Percentiles rank a stretch among this genome's conserved stretches.
Evolutionary conservation across 1,140 invertebrate genomes (phyloP).

Genomic region (Cepaea nemoralis): DNA sequence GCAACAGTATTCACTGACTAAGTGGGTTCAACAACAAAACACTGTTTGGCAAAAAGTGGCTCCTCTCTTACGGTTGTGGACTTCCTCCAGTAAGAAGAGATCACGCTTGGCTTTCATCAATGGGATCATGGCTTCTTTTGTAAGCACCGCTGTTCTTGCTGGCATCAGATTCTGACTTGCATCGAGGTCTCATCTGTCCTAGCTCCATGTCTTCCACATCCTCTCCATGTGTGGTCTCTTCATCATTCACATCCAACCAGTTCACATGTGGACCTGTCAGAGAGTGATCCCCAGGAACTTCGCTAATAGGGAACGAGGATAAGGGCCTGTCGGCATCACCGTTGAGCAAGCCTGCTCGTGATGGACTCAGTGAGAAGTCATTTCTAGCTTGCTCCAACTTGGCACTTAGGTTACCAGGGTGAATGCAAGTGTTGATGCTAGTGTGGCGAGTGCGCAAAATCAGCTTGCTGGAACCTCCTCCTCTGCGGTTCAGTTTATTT

Average conservation of each 20-base stretch:
- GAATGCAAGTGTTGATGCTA: constrained; percentile 3
- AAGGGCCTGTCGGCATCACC: background rate
- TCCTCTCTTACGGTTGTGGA: background rate
- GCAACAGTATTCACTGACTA: background rate
- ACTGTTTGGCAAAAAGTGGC: background rate
- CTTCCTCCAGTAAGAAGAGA: background rate
- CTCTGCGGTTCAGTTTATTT: constrained; percentile 45
- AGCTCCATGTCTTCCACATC: constrained; percentile 10
- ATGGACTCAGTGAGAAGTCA: background rate
- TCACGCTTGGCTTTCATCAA: background rate
- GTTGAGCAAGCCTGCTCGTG: background rate
- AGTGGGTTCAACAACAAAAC: background rate
- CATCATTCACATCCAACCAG: background rate
- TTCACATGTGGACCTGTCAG: background rate
- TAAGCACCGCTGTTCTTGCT: background rate
- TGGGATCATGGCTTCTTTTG: background rate
- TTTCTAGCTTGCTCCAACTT: too few relatives aligned
- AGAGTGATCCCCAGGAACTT: too few relatives aligned
- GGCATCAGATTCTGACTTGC: constrained; percentile 41
- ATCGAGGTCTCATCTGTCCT: constrained; percentile 34
- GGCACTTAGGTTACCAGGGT: too few relatives aligned
- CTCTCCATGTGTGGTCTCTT: background rate
- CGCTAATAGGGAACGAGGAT: background rate
- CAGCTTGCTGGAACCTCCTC: background rate
- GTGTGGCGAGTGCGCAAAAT: constrained; percentile 12